Conservation (phyloP, 1,140 invertebrate species). For the Copidosoma floridanum region DNA sequence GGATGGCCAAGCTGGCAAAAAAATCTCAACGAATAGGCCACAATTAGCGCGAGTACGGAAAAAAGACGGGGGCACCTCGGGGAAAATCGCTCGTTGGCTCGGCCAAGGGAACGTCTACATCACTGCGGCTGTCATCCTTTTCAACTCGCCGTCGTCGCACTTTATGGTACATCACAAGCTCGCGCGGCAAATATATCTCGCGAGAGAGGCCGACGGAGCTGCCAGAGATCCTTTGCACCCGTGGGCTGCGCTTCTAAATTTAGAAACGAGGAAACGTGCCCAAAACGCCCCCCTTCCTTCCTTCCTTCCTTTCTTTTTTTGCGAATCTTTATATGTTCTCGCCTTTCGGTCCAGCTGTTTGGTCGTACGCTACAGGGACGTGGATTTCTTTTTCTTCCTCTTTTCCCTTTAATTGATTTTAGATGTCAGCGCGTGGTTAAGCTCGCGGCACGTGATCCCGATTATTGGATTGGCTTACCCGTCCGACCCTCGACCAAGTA, state of each 20-base stretch:
- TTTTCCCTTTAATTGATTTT: neutral
- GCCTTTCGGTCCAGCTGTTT: neutral
- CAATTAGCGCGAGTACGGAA: no score
- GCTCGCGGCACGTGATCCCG: no score
- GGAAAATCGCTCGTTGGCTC: constrained; percentile 15
- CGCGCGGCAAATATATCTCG: constrained; percentile 21
- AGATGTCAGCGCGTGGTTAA: no score
- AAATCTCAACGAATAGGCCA: no score
- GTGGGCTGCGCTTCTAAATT: constrained; percentile 40
- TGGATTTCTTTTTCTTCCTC: neutral
- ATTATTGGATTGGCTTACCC: no score
- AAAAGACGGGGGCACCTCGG: no score
- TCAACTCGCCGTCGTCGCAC: no score
- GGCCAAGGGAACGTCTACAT: constrained; percentile 19
- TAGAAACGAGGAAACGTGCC: constrained; percentile 47
- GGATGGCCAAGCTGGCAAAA: no score
- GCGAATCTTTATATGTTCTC: neutral
- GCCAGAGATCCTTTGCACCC: constrained; percentile 22
- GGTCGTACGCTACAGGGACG: neutral
- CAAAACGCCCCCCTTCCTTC: constrained; percentile 17
- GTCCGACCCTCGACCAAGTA: no score
- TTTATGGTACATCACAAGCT: no score
- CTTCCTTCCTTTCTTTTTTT: constrained; percentile 5
- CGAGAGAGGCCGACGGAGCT: no score
- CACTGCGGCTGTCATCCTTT: constrained; percentile 15